These are phyloP conservation scores for Caenorhabditis panamensis DNA, from an alignment of 2,888 invertebrate species.

Conservation along the genomic window DNA sequence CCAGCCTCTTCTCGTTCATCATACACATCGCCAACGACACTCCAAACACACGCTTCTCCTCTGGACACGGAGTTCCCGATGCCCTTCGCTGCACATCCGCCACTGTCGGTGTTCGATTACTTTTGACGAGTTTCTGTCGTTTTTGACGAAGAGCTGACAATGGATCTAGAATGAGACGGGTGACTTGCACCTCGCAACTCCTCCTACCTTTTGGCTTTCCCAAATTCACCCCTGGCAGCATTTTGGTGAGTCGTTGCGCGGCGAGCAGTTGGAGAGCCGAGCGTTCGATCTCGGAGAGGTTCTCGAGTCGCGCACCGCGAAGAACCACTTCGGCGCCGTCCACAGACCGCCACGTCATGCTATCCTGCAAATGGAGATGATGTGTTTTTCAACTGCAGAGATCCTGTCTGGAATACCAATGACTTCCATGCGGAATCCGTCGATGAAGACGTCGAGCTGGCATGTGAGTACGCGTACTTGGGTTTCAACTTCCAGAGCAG, in stretches of 20 bases:
- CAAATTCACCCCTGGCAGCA: slow-evolving; percentile 66
- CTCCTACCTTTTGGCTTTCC: slow-evolving; percentile 64
- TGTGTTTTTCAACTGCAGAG: background rate
- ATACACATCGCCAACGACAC: slow-evolving; percentile 90
- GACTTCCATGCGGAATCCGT: slow-evolving; percentile 72
- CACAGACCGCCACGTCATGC: slow-evolving; percentile 68
- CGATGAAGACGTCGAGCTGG: slow-evolving; percentile 66
- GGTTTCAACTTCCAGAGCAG: slow-evolving; percentile 68
- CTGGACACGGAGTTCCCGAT: slow-evolving; percentile 50
- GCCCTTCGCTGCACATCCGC: slow-evolving; percentile 74
- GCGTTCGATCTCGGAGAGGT: slow-evolving; percentile 88
- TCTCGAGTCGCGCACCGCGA: slow-evolving; percentile 86
- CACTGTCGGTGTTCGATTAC: slow-evolving; percentile 88
- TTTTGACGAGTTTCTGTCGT: slow-evolving; percentile 85
- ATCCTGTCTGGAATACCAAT: slow-evolving; percentile 30
- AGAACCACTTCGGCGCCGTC: slow-evolving; percentile 86
- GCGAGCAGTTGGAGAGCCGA: slow-evolving; percentile 88
- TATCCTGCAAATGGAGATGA: slow-evolving; percentile 61
- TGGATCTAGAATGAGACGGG: slow-evolving; percentile 58
- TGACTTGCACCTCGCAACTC: slow-evolving; percentile 30
- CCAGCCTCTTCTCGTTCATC: slow-evolving; percentile 86
- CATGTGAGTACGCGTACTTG: slow-evolving; percentile 66
- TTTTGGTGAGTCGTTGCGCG: slow-evolving; percentile 87
- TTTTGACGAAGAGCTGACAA: slow-evolving; percentile 72
- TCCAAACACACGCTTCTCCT: slow-evolving; percentile 86